Evolutionary conservation across 2,113 vertebrate species (phyloP).

Genomic region (Oriolus oriolus): DNA sequence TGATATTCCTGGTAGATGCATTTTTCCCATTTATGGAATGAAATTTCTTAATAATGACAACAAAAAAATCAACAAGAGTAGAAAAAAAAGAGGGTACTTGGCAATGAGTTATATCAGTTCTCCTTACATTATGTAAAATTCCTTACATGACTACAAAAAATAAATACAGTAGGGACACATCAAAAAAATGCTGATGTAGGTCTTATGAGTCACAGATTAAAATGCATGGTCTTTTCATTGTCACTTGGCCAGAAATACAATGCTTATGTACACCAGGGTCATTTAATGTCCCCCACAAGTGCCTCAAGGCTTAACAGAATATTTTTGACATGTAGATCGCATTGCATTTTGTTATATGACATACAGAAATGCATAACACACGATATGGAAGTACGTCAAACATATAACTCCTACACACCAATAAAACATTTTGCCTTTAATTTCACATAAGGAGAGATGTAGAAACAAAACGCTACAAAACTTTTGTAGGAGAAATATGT

Average conservation of each 20-base stretch:
- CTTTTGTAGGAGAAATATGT: background rate
- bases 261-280: background rate
- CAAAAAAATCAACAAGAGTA: background rate
- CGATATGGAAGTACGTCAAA: background rate
- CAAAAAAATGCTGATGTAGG: background rate
- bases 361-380: background rate
- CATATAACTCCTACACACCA: background rate
- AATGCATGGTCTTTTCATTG: background rate
- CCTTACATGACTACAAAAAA: background rate
- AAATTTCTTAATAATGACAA: background rate
- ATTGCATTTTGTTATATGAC: background rate
- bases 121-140: background rate
- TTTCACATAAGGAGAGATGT: background rate
- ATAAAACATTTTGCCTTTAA: background rate
- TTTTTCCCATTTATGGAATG: background rate
- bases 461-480: background rate
- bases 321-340: background rate
- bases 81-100: background rate
- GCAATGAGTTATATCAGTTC: background rate
- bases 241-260: background rate
- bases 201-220: background rate
- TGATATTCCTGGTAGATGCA: background rate
- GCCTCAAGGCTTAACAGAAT: background rate
- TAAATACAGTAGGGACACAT: background rate
- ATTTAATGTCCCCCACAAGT: background rate